Conservation (phyloP, 1,140 invertebrate genomes). For the Mya arenaria region DNA sequence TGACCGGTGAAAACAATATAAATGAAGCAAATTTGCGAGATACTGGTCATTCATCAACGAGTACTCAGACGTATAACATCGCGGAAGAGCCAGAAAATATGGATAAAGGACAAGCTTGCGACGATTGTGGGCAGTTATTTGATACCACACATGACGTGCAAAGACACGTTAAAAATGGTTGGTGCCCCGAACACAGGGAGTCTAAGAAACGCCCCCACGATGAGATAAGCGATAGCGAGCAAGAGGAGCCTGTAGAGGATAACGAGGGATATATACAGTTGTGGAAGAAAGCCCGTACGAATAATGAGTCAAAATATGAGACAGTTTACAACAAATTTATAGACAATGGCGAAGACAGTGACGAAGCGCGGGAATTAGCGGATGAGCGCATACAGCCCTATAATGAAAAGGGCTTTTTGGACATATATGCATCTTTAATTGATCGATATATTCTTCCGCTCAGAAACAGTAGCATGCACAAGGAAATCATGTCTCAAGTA, state of each 20-base stretch:
- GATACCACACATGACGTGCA: background rate
- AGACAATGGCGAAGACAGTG: constrained; percentile 19
- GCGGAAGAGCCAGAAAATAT: too few relatives aligned
- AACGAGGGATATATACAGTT: background rate
- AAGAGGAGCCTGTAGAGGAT: constrained; percentile 8
- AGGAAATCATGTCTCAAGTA: too few relatives aligned
- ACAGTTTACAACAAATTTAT: constrained; percentile 8
- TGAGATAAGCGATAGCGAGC: constrained; percentile 5
- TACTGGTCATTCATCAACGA: too few relatives aligned
- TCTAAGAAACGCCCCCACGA: constrained; percentile 1
- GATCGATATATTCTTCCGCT: too few relatives aligned
- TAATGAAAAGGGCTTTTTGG: too few relatives aligned
- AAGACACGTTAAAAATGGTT: background rate
- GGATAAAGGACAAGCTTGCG: background rate
- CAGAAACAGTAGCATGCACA: too few relatives aligned
- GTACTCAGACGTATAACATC: too few relatives aligned
- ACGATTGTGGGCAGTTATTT: background rate
- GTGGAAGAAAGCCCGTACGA: background rate
- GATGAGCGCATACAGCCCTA: too few relatives aligned
- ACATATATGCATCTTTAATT: too few relatives aligned
- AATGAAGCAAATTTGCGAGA: too few relatives aligned
- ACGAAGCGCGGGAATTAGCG: too few relatives aligned
- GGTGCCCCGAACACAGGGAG: constrained; percentile 7
- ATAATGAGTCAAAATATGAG: background rate
- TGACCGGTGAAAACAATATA: too few relatives aligned